Evolutionary conservation across 1,140 invertebrate genomes (phyloP), one percentile per base, ranked within the genome.

Genomic region (Diploscapter pachys): DNA sequence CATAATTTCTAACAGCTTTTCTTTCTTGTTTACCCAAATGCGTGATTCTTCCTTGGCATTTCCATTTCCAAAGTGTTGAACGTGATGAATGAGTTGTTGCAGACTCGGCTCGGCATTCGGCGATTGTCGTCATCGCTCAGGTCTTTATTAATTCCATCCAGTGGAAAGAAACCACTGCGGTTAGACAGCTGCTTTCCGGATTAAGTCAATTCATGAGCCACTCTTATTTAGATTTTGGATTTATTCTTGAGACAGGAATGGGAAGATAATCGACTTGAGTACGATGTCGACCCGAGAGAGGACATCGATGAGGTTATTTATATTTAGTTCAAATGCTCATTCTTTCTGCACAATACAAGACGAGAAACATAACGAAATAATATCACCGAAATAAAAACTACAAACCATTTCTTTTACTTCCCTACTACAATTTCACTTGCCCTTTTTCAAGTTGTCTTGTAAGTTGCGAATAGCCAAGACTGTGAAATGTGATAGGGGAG

Each of bases 61-160:
- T 31, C 31, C 31, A 31, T 31, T 31, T 1, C 31, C 31, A 31
- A 31, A 13, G 4, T 9, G 11, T 51, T 51, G 52, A 9, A 4
- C 9, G n/a, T 54, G 5, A 8, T 3, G 31, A 5, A 31, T 49
- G 8, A 56, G 50, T 57, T 48, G 6, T 71, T 78, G 49, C 49
- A 82, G 82, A 85, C 48, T 73, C 61, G 49, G 81, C 83, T 31
- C 78, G 81, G 48, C 84, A 84, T 67, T 72, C 79, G 13, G 66
- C 83, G 8, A 85, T 84, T 65, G 75, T 85, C 53, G 82, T 85
- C 6, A 83, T 84, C 67, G 73, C 78, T 4, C 79, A 78, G 13
- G 61, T 85, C 56, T 78, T 76, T 71, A 80, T 84, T 62, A 84
- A 85, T 66, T 64, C 79, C 6, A 64, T 84, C 56, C 66, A 77